phyloP scores from a whole-genome alignment of 2,888 invertebrate genomes.

The Microplitis manilae region DNA sequence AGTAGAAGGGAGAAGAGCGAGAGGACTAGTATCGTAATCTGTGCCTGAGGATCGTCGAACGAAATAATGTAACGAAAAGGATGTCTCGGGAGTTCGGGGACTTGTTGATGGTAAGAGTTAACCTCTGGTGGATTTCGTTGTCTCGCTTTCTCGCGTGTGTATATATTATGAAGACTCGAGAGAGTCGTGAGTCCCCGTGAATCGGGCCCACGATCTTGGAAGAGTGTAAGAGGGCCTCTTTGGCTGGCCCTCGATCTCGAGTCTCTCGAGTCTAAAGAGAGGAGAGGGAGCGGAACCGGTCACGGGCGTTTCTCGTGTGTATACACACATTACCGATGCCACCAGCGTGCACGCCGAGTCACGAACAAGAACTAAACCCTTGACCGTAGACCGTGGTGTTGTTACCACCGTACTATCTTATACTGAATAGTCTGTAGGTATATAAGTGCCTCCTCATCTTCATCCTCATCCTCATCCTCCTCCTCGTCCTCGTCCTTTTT shows the following conservation, averaged over 20 bases:
- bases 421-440: neutral
- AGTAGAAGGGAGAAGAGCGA: slow-evolving; percentile 17
- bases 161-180: neutral
- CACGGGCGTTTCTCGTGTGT: slow-evolving; percentile 58
- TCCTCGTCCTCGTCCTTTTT: neutral
- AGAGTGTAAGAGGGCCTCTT: slow-evolving; percentile 26
- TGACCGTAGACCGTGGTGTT: slow-evolving; percentile 27
- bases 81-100: slow-evolving; percentile 17
- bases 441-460: too few species aligned
- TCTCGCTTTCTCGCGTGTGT: neutral
- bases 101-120: neutral
- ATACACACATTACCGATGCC: slow-evolving; percentile 48
- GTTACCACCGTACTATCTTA: neutral
- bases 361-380: slow-evolving; percentile 32
- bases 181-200: slow-evolving; percentile 10
- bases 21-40: slow-evolving; percentile 42
- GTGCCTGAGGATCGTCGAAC: slow-evolving; percentile 48
- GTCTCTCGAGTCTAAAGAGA: neutral
- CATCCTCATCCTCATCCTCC: neutral
- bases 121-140: neutral
- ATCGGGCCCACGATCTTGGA: slow-evolving; percentile 39
- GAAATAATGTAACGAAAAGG: slow-evolving; percentile 22
- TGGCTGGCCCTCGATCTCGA: neutral
- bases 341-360: slow-evolving; percentile 33
- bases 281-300: slow-evolving; percentile 59